phyloP scores from a whole-genome alignment of 2,113 vertebrate species.

The Pomatostomus ruficeps region DNA sequence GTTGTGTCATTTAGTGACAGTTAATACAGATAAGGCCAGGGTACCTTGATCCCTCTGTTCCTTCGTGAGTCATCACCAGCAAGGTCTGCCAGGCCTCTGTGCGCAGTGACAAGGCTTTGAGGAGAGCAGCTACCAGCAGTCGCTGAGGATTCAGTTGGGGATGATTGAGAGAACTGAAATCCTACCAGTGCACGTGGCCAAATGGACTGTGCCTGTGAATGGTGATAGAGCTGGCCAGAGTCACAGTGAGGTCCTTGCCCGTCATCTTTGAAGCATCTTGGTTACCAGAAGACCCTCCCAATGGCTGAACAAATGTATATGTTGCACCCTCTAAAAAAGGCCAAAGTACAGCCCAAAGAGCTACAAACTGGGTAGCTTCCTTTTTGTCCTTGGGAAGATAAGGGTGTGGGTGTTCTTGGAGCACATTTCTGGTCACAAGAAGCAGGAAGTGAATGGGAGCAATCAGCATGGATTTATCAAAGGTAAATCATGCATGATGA shows the following conservation, averaged over 20 bases:
- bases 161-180: neutral
- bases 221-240: neutral
- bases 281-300: neutral
- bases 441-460: neutral
- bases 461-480: neutral
- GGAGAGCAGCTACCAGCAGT: neutral
- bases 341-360: neutral
- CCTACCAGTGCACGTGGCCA: neutral
- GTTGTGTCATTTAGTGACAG: neutral
- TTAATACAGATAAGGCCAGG: neutral
- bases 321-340: neutral
- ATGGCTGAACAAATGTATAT: neutral
- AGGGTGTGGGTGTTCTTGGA: neutral
- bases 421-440: neutral
- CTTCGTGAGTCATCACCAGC: neutral
- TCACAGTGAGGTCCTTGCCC: neutral
- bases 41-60: neutral
- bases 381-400: neutral
- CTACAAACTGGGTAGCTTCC: neutral
- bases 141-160: neutral
- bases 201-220: neutral
- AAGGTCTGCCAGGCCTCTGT: neutral
- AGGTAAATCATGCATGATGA: neutral
- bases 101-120: neutral
- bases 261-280: neutral